A percentile compares a stretch with the other conserved stretches of the same genome.
These are phyloP conservation scores for Calosoma granatense DNA, from an alignment of 1,140 invertebrate genomes.

Conservation along the genomic window DNA sequence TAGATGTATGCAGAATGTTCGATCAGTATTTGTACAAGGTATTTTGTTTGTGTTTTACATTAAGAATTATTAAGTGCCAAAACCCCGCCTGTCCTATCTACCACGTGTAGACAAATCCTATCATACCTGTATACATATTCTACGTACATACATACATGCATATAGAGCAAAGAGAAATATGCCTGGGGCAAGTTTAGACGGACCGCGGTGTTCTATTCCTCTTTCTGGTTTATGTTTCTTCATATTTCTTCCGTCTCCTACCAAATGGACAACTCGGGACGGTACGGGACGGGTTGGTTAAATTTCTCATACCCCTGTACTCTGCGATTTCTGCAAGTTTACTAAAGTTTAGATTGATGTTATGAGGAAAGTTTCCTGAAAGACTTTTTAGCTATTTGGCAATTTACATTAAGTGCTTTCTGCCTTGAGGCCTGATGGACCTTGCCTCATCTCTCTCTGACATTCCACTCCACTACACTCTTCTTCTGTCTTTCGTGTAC, in stretches of 20 bases:
- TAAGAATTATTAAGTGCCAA: background rate
- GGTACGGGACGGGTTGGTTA: too few species aligned
- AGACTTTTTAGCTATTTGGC: slow-evolving; percentile 22
- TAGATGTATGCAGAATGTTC: slow-evolving; percentile 56
- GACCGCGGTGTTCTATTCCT: background rate
- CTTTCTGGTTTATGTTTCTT: too few species aligned
- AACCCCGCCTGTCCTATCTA: background rate
- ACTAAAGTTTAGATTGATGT: slow-evolving; percentile 23
- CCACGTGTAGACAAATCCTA: background rate
- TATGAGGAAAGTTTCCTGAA: slow-evolving; percentile 21
- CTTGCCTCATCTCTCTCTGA: background rate
- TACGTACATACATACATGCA: background rate
- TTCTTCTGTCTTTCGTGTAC: background rate
- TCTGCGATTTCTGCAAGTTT: slow-evolving; percentile 12
- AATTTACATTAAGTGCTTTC: slow-evolving; percentile 25
- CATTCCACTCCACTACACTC: background rate
- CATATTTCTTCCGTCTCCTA: too few species aligned
- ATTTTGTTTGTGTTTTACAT: slow-evolving; percentile 18
- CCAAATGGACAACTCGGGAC: too few species aligned
- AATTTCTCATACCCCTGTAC: background rate
- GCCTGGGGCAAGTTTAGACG: too few species aligned
- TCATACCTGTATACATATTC: slow-evolving; percentile 1
- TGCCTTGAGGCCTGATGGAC: slow-evolving; percentile 4
- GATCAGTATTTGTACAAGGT: slow-evolving; percentile 60
- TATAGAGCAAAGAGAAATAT: background rate